Conservation (phyloP, 2,888 invertebrate species). For the Pyrochroa serraticornis region DNA sequence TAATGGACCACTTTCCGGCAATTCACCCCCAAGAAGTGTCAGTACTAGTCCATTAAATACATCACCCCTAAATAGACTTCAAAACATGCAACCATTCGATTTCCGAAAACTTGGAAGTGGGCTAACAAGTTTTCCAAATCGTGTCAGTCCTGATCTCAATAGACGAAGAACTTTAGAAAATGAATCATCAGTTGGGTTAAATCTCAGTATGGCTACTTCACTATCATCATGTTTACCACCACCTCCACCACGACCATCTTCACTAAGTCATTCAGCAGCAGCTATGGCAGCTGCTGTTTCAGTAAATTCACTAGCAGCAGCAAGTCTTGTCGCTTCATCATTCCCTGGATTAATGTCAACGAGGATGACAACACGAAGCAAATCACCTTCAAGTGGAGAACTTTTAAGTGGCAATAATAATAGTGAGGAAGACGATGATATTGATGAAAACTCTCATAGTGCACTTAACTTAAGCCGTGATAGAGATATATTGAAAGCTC, state of each 20-base stretch:
- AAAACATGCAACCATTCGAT: conserved; percentile 96
- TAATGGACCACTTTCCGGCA: conserved; percentile 63
- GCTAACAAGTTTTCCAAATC: conserved; percentile 59
- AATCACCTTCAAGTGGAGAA: conserved; percentile 56
- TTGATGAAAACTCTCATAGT: conserved; percentile 67
- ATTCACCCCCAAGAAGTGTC: conserved; percentile 66
- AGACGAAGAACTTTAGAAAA: conserved; percentile 63
- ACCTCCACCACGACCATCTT: conserved; percentile 66
- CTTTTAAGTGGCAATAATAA: conserved; percentile 55
- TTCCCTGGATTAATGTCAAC: conserved; percentile 66
- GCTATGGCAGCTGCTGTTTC: conserved; percentile 64
- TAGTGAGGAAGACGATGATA: conserved; percentile 65
- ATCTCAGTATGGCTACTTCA: conserved; percentile 66
- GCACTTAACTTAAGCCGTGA: conserved; percentile 70
- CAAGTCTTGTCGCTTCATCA: conserved; percentile 68
- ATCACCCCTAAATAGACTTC: conserved; percentile 84
- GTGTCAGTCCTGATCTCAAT: conserved; percentile 52
- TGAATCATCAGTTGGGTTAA: conserved; percentile 64
- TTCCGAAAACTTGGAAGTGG: conserved; percentile 79
- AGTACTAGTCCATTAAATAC: conserved; percentile 66
- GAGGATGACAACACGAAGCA: conserved; percentile 60
- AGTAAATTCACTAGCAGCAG: conserved; percentile 58
- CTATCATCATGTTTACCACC: conserved; percentile 68
- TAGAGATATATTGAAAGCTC: conserved; percentile 58
- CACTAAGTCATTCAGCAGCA: conserved; percentile 69